phyloP scores from a whole-genome alignment of 2,113 vertebrate genomes.

The Alouatta palliata region DNA sequence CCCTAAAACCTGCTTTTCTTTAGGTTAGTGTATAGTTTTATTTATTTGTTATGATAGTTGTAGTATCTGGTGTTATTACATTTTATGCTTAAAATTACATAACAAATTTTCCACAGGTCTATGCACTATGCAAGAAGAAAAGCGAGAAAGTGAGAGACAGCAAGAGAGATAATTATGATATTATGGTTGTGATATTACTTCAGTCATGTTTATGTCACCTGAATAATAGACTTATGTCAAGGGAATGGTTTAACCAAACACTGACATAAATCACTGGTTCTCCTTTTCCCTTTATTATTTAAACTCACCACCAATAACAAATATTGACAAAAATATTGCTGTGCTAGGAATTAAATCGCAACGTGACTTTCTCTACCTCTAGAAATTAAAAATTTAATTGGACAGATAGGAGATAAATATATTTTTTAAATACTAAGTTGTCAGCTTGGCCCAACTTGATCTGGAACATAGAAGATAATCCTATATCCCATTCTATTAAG shows the following conservation, averaged over 20 bases:
- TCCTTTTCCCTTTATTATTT: neutral
- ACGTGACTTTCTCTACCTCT: neutral
- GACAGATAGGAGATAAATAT: neutral
- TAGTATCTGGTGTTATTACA: neutral
- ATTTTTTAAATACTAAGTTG: neutral
- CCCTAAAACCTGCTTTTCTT: neutral
- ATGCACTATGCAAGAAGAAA: neutral
- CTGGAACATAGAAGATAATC: neutral
- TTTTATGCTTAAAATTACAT: neutral
- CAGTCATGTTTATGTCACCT: neutral
- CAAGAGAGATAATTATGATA: neutral
- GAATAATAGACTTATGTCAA: neutral
- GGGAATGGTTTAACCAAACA: neutral
- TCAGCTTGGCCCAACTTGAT: neutral
- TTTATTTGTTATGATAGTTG: neutral
- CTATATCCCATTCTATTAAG: neutral
- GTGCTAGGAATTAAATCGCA: neutral
- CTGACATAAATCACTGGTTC: neutral
- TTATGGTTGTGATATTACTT: neutral
- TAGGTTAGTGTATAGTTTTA: neutral
- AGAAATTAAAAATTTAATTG: slow-evolving; percentile 6
- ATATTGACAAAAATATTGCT: neutral
- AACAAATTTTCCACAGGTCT: neutral
- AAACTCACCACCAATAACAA: neutral
- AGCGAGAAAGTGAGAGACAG: neutral